Base-by-base conservation (phyloP, 1,140 invertebrate genomes). In the Varroa destructor region DNA sequence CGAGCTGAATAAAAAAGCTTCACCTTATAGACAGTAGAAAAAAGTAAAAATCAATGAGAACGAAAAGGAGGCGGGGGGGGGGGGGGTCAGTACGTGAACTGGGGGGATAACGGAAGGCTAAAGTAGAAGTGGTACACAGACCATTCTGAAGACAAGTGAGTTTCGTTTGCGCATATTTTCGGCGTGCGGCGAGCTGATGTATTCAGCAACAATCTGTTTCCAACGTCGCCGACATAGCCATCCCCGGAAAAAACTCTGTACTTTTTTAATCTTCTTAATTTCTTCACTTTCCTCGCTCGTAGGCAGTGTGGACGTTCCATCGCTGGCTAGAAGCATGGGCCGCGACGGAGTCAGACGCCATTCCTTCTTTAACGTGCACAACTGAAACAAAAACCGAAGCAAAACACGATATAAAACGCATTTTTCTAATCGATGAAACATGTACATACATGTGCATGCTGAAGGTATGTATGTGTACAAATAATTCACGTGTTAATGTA, bases 191-290 rank as follows among this genome's bases (percentile, higher is more conserved):
- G 90, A 93, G 77, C 91, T 91, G 75, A 95, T 96, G 79, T 95
- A 95, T 76, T 94, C 88, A 74, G 93, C 90, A 0, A 95, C 91
- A 72, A 95, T 95, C 78, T 93, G 90, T 80, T 94, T 94, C 92
- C 92, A 95, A 71, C 91, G 83, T 3, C 91, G 81, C n/a, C 92
- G 83, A 79, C 91, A 94, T 5, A 95, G 80, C 92, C 92, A 95
- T 0, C 92, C 91, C 3, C 91, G 84, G 80, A 94, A 94, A 80
- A 95, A 93, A 77, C 90, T 93, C 80, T 95, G 88, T 36, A 95
- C 82, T 83, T 95, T 95, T 79, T 93, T 93, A 73, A 95, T 93
- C 82, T 94, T 93, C 71, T 80, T 79, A 5, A 84, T 79, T 74
- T 84, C 83, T 84, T 85, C 80, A 86, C 82, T 81, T 76, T 93